These are phyloP conservation scores for Caloenas nicobarica DNA, from an alignment of 2,113 vertebrate genomes.

Conservation along the genomic window DNA sequence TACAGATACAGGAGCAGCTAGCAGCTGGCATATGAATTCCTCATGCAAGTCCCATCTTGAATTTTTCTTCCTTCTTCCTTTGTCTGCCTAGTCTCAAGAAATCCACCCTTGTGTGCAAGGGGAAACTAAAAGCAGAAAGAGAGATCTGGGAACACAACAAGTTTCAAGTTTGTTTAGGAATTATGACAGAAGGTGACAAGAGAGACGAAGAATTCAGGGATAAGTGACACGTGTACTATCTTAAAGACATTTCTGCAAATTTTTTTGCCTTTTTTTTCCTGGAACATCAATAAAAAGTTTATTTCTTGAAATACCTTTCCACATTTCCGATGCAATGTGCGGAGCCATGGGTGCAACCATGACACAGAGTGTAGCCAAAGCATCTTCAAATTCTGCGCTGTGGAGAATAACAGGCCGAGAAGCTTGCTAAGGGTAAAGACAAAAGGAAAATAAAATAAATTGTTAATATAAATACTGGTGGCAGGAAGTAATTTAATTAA, in stretches of 20 bases:
- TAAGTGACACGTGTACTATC: background rate
- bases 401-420: slow-evolving; percentile 80
- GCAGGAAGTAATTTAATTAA: background rate
- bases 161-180: background rate
- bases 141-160: background rate
- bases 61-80: background rate
- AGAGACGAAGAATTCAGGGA: background rate
- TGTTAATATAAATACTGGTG: background rate
- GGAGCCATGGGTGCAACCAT: slow-evolving; percentile 94
- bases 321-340: slow-evolving; percentile 92
- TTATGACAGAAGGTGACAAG: background rate
- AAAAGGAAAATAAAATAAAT: background rate
- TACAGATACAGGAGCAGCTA: background rate
- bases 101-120: background rate
- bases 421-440: slow-evolving; percentile 75
- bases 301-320: slow-evolving; percentile 85
- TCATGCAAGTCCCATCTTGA: background rate
- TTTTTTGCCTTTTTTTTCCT: background rate
- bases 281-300: background rate
- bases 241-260: background rate
- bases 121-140: background rate
- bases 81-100: background rate
- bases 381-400: slow-evolving; percentile 91
- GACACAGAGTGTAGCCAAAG: slow-evolving; percentile 82
- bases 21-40: background rate